Base-by-base conservation (phyloP, 2,113 vertebrate species). In the Lophius piscatorius region DNA sequence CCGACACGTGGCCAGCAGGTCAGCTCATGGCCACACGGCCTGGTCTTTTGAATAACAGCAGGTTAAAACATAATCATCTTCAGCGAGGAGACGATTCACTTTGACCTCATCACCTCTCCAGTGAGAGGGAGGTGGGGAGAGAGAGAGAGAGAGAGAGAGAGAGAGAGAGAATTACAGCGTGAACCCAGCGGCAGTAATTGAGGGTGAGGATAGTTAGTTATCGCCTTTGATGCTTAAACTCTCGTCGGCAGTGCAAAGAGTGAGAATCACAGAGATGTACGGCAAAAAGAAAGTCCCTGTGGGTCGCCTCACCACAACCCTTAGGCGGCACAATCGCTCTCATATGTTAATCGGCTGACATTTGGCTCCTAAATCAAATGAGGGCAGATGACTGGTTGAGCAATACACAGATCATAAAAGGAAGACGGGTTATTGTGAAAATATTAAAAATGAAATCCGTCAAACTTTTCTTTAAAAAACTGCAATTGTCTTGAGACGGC, bases 51-150 rank as follows among this genome's bases (percentile, higher is more conserved):
- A 90, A 89, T 90, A 88, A 88, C 78, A 49, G 85, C 78, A 78
- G 85, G 88, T 90, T 89, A 89, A 86, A 82, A 89, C 89, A 88
- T 91, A 91, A 91, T 92, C 88, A 90, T 90, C 88, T 87, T 77
- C 78, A 36, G 74, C 60, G 39, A 78, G 67, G 67, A 86, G 87
- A 91, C 89, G 87, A 90, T 90, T 91, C 87, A 81, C 88, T 89
- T 77, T 91, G 90, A 91, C 90, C 88, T 77, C 75, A 63, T 88
- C 87, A 86, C 87, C 89, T 82, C 70, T 35, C 67, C 67, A 57
- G 70, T 78, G 57, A 78, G 46, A 71, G 48, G 81, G 72, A 63
- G 62, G 57, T 61, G 74, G 70, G 77, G 50, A 83, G 34, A 23
- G 4, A 55, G 41, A 29, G 50, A 38, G 12, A 14, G 17, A 71